Percentiles rank a stretch among this genome's conserved stretches.
Evolutionary conservation across 2,888 invertebrate species (phyloP).

Genomic region (Lasius platythorax): DNA sequence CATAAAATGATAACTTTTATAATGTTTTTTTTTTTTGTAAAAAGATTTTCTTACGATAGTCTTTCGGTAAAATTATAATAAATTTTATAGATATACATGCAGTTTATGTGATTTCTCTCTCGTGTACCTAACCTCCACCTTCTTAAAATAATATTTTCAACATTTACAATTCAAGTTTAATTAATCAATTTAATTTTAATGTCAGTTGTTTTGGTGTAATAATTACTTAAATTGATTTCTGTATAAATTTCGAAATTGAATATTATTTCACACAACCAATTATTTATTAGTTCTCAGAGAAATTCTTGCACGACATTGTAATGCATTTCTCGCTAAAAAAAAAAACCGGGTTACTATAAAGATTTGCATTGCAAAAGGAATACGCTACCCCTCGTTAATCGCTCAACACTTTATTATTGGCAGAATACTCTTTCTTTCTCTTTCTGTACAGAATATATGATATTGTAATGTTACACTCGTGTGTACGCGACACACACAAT

Average conservation of each 20-base stretch:
- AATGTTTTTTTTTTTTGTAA: constrained; percentile 55
- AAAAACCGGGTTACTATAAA: neutral
- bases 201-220: neutral
- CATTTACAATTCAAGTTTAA: neutral
- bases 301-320: neutral
- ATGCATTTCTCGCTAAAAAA: neutral
- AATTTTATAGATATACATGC: constrained; percentile 25
- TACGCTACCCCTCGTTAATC: constrained; percentile 76
- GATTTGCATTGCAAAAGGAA: neutral
- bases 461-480: constrained; percentile 66
- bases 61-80: constrained; percentile 27
- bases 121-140: constrained; percentile 1
- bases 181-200: neutral
- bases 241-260: neutral
- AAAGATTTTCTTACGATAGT: constrained; percentile 21
- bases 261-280: neutral
- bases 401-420: constrained; percentile 84
- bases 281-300: neutral
- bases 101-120: constrained; percentile 15
- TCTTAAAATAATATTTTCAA: neutral
- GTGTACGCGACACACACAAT: constrained; percentile 63
- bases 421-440: constrained; percentile 76
- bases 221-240: neutral
- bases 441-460: constrained; percentile 80
- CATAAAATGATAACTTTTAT: constrained; percentile 43